Conservation (phyloP, 1,140 invertebrate species). For the Meloidogyne floridensis region DNA sequence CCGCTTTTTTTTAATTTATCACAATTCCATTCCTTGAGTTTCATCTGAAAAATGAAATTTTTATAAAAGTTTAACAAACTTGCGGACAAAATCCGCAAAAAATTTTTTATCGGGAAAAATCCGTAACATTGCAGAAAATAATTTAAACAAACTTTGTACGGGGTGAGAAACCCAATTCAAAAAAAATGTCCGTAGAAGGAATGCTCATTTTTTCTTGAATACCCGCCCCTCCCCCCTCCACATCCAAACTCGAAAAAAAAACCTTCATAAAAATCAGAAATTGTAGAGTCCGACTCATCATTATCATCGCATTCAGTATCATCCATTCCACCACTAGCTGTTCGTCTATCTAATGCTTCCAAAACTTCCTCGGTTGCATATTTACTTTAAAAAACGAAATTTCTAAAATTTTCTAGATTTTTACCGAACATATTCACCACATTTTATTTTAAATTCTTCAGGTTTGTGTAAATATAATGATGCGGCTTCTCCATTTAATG, state of each 20-base stretch:
- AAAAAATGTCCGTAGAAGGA: too few species aligned
- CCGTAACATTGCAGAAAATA: too few species aligned
- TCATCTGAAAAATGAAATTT: slow-evolving; percentile 38
- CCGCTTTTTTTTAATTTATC: background rate
- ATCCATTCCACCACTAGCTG: slow-evolving; percentile 11
- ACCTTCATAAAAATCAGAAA: slow-evolving; percentile 64
- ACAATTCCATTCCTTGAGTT: slow-evolving; percentile 45
- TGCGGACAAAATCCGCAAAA: too few species aligned
- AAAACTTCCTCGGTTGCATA: slow-evolving; percentile 60
- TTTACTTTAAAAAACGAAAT: slow-evolving; percentile 35
- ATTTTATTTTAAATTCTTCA: slow-evolving; percentile 98
- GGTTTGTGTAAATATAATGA: slow-evolving; percentile 99
- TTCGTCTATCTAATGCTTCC: slow-evolving; percentile 25
- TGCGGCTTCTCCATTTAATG: slow-evolving; percentile 96
- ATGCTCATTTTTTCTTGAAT: too few species aligned
- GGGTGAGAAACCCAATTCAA: too few species aligned
- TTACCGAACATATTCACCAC: slow-evolving; percentile 69
- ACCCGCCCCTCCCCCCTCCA: too few species aligned
- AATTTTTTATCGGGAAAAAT: too few species aligned
- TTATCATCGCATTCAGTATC: slow-evolving; percentile 21
- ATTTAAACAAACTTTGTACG: too few species aligned
- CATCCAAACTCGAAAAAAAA: background rate
- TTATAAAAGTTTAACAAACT: too few species aligned
- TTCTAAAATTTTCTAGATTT: background rate
- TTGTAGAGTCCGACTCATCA: slow-evolving; percentile 54